These are phyloP conservation scores for Alethe castanea DNA, from an alignment of 2,113 vertebrate species.

Conservation along the genomic window DNA sequence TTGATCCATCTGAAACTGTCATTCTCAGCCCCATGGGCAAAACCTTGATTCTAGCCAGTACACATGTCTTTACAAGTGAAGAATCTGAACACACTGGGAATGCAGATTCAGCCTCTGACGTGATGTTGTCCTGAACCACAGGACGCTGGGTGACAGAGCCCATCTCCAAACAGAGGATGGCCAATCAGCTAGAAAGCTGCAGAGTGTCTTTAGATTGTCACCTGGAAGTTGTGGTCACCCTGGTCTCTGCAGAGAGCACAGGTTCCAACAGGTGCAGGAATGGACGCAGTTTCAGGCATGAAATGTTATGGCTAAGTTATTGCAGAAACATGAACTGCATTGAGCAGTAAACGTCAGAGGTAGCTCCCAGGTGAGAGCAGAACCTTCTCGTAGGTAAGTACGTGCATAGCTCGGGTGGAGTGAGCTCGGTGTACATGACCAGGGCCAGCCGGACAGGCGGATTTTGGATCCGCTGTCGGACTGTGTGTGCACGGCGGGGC, in stretches of 20 bases:
- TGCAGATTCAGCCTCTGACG: not conserved
- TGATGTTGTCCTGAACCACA: fast-evolving
- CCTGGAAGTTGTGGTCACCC: fast-evolving
- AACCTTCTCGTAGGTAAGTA: fast-evolving
- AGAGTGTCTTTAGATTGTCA: not conserved
- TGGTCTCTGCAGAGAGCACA: not conserved
- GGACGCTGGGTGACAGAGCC: not conserved
- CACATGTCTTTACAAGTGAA: conserved; percentile 33
- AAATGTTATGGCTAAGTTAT: not conserved
- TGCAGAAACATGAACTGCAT: not conserved
- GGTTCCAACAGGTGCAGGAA: not conserved
- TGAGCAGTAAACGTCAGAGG: not conserved
- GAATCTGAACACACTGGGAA: not conserved
- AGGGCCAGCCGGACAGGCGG: fast-evolving
- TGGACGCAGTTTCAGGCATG: not conserved
- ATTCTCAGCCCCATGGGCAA: conserved; percentile 3
- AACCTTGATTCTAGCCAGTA: not conserved
- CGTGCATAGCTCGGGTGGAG: fast-evolving
- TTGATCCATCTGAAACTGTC: not conserved
- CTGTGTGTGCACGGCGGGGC: fast-evolving
- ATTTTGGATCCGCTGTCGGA: fast-evolving
- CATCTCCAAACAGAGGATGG: not conserved
- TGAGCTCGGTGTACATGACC: fast-evolving
- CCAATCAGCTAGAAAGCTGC: not conserved
- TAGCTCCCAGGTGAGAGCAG: not conserved